Conservation (phyloP, 2,888 invertebrate species). For the Clostera curtula region DNA sequence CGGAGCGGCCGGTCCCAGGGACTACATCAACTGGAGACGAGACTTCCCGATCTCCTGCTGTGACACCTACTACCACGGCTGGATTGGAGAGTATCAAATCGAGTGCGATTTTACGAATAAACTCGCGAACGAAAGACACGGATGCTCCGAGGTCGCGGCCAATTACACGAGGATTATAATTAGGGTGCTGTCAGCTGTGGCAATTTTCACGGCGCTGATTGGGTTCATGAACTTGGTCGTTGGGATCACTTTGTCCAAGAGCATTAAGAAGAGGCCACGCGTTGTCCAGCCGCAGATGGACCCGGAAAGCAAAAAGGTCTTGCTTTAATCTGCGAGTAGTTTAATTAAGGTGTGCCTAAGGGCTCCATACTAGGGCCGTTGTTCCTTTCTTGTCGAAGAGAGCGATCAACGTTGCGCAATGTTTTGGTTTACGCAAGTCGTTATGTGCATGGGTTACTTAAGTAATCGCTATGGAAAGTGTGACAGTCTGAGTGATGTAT, state of each 20-base stretch:
- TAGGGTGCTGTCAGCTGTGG: constrained; percentile 40
- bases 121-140: constrained; percentile 57
- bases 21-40: constrained; percentile 53
- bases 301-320: constrained; percentile 56
- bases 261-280: constrained; percentile 34
- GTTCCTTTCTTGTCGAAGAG: constrained; percentile 16
- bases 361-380: constrained; percentile 13
- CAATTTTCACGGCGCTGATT: constrained; percentile 45
- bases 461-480: no score
- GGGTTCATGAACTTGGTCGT: constrained; percentile 38
- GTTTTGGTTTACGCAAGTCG: constrained; percentile 5
- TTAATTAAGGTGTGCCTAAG: constrained; percentile 7
- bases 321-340: constrained; percentile 26
- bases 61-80: constrained; percentile 55
- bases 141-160: constrained; percentile 50
- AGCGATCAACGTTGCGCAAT: constrained; percentile 15
- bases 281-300: constrained; percentile 37
- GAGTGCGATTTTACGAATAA: constrained; percentile 61
- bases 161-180: constrained; percentile 51
- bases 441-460: no score
- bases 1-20: constrained; percentile 54
- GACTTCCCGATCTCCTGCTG: constrained; percentile 62
- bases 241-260: constrained; percentile 36
- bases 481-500: constrained; percentile 1
- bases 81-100: constrained; percentile 44